A percentile compares a stretch with the other conserved stretches of the same genome.
phyloP scores from a whole-genome alignment of 2,797 vertebrate genomes.

The Phoeniculus purpureus region DNA sequence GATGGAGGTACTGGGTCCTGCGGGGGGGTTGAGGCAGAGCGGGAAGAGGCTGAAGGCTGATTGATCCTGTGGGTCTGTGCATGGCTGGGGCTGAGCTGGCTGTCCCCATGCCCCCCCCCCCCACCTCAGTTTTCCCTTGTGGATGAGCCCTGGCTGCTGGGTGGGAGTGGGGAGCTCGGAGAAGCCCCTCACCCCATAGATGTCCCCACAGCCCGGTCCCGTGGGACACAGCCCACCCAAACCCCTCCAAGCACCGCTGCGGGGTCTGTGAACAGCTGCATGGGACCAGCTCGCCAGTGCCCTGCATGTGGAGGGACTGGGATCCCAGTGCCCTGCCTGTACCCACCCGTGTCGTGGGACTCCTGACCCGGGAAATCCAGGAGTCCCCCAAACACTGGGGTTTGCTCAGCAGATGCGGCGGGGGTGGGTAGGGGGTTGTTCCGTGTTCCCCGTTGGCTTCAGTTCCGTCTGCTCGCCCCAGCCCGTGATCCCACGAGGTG shows the following conservation, averaged over 20 bases:
- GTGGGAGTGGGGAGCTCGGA: rapidly evolving
- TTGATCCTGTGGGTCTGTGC: not conserved
- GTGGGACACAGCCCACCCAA: not conserved
- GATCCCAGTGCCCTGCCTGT: not conserved
- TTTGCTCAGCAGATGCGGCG: rapidly evolving
- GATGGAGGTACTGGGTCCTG: conserved; percentile 89
- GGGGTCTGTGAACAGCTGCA: not conserved
- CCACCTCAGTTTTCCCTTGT: not conserved
- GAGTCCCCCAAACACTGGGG: rapidly evolving
- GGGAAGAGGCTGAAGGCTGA: rapidly evolving
- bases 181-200: rapidly evolving
- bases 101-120: not conserved
- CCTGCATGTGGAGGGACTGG: not conserved
- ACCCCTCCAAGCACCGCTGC: no score
- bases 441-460: rapidly evolving
- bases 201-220: not conserved
- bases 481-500: not conserved
- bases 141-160: rapidly evolving
- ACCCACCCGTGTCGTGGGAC: not conserved
- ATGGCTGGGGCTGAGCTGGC: not conserved
- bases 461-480: not conserved
- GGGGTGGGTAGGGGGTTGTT: not conserved
- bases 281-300: not conserved
- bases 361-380: not conserved
- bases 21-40: rapidly evolving